A percentile compares a stretch with the other conserved stretches of the same genome.
Evolutionary conservation across 1,140 invertebrate genomes (phyloP).

Genomic region (Palaemon carinicauda): DNA sequence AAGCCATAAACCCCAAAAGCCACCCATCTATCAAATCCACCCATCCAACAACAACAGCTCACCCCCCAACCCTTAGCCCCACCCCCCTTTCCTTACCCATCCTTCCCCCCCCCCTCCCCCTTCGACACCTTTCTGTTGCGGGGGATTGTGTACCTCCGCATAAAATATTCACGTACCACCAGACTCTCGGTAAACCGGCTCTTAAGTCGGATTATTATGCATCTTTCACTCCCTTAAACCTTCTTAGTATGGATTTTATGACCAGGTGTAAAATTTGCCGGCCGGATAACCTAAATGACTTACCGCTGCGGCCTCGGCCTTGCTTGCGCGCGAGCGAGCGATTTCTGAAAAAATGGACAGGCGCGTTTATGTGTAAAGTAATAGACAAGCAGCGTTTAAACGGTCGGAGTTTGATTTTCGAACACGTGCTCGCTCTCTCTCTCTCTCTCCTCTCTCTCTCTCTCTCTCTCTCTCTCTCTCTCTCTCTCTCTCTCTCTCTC

Average conservation of each 20-base stretch:
- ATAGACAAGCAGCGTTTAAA: background rate
- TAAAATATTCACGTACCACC: conserved; percentile 21
- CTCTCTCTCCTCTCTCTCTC: background rate
- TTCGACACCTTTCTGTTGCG: background rate
- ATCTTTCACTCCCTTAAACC: conserved; percentile 32
- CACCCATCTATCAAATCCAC: background rate
- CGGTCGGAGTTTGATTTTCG: background rate
- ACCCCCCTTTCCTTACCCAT: background rate
- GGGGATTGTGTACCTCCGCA: conserved; percentile 7
- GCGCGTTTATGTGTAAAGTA: no score
- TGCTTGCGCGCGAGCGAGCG: no score
- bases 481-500: background rate
- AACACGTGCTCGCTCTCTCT: background rate
- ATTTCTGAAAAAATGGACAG: no score
- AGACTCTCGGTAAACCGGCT: conserved; percentile 24
- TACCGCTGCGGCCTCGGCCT: no score
- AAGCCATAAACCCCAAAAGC: background rate
- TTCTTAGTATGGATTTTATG: conserved; percentile 31
- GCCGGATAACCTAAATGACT: conserved; percentile 17
- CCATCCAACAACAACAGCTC: no score
- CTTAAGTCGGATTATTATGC: conserved; percentile 41
- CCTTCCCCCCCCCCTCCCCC: background rate
- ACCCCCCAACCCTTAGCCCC: no score
- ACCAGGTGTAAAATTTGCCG: conserved; percentile 21
- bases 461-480: background rate